Evolutionary conservation across 2,113 vertebrate genomes (phyloP).

Genomic region (Zosterops japonicus): DNA sequence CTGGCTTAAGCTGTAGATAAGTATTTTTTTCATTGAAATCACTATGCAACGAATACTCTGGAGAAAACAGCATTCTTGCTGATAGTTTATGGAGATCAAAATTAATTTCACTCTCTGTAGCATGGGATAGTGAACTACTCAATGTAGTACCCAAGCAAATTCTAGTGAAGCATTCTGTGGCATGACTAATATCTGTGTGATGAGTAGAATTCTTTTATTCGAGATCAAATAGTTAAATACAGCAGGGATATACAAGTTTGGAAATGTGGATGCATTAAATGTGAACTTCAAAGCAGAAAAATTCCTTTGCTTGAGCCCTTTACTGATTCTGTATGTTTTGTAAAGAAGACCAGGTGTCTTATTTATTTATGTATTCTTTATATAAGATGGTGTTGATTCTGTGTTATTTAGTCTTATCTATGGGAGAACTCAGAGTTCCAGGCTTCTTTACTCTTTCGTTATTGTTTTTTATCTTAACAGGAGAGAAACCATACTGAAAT

Average conservation of each 20-base stretch:
- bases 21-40: not conserved
- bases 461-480: too few relatives aligned
- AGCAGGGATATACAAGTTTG: not conserved
- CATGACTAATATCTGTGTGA: not conserved
- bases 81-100: not conserved
- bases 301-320: not conserved
- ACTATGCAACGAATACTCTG: not conserved
- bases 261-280: not conserved
- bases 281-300: not conserved
- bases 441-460: not conserved
- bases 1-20: not conserved
- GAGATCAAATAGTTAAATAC: not conserved
- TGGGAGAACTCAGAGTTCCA: not conserved
- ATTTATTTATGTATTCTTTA: conserved; percentile 22
- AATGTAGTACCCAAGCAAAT: not conserved
- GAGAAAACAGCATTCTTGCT: not conserved
- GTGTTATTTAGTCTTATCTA: not conserved
- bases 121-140: not conserved
- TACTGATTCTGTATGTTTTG: not conserved
- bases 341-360: not conserved
- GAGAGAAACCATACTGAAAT: not conserved
- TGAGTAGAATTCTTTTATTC: not conserved
- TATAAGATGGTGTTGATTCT: not conserved
- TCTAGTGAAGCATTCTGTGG: not conserved
- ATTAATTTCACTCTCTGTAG: not conserved